Evolutionary conservation across 2,797 vertebrate species (phyloP), one percentile per base, ranked within the genome.

Genomic region (Crenichthys baileyi): DNA sequence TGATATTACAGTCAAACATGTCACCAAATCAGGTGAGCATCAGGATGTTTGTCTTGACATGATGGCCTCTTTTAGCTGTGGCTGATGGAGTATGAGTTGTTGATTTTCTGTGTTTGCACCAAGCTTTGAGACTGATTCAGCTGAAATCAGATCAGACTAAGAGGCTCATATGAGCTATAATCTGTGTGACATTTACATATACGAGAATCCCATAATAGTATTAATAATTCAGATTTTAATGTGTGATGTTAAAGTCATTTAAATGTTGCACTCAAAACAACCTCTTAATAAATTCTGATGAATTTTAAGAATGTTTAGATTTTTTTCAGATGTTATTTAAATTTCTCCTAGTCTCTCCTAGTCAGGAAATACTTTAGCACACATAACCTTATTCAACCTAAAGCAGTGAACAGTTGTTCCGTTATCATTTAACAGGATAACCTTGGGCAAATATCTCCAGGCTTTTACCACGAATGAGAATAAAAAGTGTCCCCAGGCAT

Each of bases 151-250:
- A 92, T 93, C 92, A 92, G 89, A 90, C 90, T 94, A 93, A 94
- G 94, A 93, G 93, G 93, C 87, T 93, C 89, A 91, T 85, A 81
- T 74, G 85, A 90, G 74, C 60, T 70, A 36, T 93, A 92, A 95
- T 94, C 94, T 92, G 87, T 87, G 91, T 90, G 88, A 94, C 91
- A 93, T 94, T 94, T 94, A 93, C 92, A 94, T 93, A 76, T 91
- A 93, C 86, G 86, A 91, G 80, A 91, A 88, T 93, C 91, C 88
- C 80, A 84, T 92, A 91, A 93, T 91, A 85, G 92, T 90, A 87
- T 86, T 86, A 91, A 88, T 92, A 90, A 93, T 90, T 92, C 88
- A 87, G 90, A 91, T 87, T 93, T 70, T 81, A 87, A 92, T 61
- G 84, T 86, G 91, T 87, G 84, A 90, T 24, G 29, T 75, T 70